Conservation (phyloP, 1,140 invertebrate genomes). For the Tenebrio molitor region DNA sequence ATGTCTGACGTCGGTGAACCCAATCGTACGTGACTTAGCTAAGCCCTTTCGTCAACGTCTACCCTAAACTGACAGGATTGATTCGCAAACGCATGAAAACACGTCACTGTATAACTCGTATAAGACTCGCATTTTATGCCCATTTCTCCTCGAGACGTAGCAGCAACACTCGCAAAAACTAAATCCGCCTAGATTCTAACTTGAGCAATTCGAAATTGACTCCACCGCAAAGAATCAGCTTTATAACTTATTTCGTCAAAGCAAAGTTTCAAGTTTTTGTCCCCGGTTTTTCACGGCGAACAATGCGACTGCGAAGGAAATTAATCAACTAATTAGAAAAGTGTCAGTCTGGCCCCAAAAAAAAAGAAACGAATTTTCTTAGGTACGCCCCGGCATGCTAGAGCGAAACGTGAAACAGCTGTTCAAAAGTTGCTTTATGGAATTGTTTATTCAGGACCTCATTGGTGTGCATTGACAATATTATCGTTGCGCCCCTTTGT, state of each 20-base stretch:
- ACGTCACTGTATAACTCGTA: conserved; percentile 24
- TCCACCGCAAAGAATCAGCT: conserved; percentile 2
- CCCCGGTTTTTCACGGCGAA: too few species aligned
- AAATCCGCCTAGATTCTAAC: conserved; percentile 19
- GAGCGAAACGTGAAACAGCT: neutral
- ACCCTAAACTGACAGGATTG: conserved; percentile 35
- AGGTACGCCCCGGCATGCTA: too few species aligned
- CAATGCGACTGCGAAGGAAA: too few species aligned
- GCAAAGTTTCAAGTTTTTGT: conserved; percentile 5
- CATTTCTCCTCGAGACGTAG: neutral
- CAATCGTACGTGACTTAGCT: conserved; percentile 32
- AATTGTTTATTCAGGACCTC: conserved; percentile 14
- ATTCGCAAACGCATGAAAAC: conserved; percentile 38
- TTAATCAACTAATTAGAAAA: neutral
- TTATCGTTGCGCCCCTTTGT: conserved; percentile 3
- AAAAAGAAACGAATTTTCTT: neutral
- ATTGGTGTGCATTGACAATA: conserved; percentile 13
- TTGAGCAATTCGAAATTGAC: conserved; percentile 16
- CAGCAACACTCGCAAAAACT: conserved; percentile 12
- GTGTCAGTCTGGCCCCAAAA: neutral
- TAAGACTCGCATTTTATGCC: conserved; percentile 28
- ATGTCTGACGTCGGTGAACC: conserved; percentile 35
- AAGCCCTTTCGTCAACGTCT: conserved; percentile 36
- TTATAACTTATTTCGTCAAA: conserved; percentile 2
- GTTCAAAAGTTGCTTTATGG: neutral